Conservation (phyloP, 1,140 invertebrate species). For the Marisa cornuarietis region DNA sequence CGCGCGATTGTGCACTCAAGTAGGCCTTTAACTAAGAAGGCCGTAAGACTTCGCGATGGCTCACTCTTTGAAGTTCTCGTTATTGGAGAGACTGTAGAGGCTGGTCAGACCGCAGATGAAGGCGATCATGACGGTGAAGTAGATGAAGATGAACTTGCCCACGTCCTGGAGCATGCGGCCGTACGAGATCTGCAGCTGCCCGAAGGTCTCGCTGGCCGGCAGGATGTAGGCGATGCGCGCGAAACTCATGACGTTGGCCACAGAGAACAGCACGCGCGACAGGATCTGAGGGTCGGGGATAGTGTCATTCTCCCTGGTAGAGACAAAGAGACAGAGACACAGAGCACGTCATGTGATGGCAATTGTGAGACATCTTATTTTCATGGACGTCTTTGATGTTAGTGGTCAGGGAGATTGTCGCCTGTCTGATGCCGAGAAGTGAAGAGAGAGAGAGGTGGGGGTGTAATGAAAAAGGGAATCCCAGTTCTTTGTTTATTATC, state of each 20-base stretch:
- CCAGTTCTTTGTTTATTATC: no score
- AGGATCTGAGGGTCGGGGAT: slow-evolving; percentile 43
- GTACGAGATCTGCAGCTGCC: slow-evolving; percentile 78
- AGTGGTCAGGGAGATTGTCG: no score
- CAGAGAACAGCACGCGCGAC: slow-evolving; percentile 46
- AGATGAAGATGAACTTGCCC: slow-evolving; percentile 93
- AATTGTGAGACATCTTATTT: no score
- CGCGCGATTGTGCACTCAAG: neutral
- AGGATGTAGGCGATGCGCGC: slow-evolving; percentile 51
- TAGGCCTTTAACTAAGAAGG: neutral
- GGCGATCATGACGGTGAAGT: slow-evolving; percentile 87
- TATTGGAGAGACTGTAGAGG: slow-evolving; percentile 43
- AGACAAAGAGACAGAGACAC: neutral
- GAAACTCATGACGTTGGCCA: slow-evolving; percentile 54
- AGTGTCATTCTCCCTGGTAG: slow-evolving; percentile 15
- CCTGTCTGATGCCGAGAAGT: no score
- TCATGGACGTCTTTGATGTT: no score
- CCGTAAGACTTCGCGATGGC: neutral
- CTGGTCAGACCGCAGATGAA: slow-evolving; percentile 81
- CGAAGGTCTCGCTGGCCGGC: slow-evolving; percentile 51
- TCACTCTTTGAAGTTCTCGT: slow-evolving; percentile 38
- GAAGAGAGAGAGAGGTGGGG: no score
- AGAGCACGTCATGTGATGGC: no score
- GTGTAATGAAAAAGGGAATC: no score
- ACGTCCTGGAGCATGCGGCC: slow-evolving; percentile 94